Evolutionary conservation across 2,797 vertebrate species (phyloP).

Genomic region (Danio tinwini): DNA sequence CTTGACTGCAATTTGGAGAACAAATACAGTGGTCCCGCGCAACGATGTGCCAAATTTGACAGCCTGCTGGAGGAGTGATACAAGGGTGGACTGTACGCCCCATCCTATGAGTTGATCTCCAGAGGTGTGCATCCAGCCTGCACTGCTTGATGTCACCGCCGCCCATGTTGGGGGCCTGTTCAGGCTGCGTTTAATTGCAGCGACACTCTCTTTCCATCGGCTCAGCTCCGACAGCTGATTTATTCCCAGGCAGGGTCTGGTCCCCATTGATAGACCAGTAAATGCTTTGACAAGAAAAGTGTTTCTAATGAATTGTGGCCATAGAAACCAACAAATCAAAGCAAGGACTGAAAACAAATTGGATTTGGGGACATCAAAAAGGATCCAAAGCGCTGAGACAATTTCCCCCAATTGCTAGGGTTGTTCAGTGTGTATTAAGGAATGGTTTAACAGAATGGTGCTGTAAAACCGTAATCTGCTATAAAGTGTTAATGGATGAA

Average conservation of each 20-base stretch:
- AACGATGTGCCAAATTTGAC: slow-evolving; percentile 74
- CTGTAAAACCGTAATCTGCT: slow-evolving; percentile 47
- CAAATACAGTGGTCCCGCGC: slow-evolving; percentile 71
- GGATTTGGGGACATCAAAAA: slow-evolving; percentile 57
- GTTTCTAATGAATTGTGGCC: slow-evolving; percentile 70
- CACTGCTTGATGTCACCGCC: slow-evolving; percentile 48
- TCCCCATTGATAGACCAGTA: slow-evolving; percentile 64
- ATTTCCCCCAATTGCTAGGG: slow-evolving; percentile 42
- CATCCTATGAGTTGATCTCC: slow-evolving; percentile 54
- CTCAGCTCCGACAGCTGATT: slow-evolving; percentile 54
- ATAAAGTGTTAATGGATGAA: slow-evolving; percentile 33
- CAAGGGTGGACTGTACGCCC: slow-evolving; percentile 65
- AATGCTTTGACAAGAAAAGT: slow-evolving; percentile 69
- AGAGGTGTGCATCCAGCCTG: slow-evolving; percentile 34
- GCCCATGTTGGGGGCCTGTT: slow-evolving; percentile 48
- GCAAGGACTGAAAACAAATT: slow-evolving; percentile 61
- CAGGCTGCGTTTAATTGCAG: slow-evolving; percentile 49
- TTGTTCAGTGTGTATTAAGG: slow-evolving; percentile 43
- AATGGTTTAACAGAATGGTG: slow-evolving; percentile 6
- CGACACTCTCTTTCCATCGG: slow-evolving; percentile 56
- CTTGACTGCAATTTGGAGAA: slow-evolving; percentile 79
- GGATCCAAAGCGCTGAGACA: slow-evolving; percentile 28
- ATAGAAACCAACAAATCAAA: slow-evolving; percentile 71
- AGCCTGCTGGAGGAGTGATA: slow-evolving; percentile 75
- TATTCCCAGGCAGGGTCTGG: slow-evolving; percentile 52